phyloP scores from a whole-genome alignment of 1,140 invertebrate species.

The Drosophila kohkoa region DNA sequence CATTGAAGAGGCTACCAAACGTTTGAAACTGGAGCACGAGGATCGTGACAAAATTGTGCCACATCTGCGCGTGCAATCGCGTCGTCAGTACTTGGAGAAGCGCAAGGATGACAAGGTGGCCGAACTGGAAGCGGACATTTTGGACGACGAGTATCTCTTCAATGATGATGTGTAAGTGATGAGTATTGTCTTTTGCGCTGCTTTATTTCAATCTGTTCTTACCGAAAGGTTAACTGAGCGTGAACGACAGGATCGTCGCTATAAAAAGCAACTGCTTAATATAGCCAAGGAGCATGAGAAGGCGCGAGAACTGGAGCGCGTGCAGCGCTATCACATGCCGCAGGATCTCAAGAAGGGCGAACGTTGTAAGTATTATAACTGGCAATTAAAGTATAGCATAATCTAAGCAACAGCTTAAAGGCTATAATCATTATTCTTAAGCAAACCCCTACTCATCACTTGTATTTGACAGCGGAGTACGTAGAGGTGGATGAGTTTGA shows the following conservation, averaged over 20 bases:
- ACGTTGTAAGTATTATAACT: conserved; percentile 84
- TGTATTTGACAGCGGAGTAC: conserved; percentile 86
- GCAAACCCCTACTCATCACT: neutral
- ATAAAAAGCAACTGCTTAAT: conserved; percentile 95
- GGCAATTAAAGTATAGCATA: too few species aligned
- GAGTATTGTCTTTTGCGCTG: neutral
- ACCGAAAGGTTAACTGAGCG: conserved; percentile 90
- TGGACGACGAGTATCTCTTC: conserved; percentile 98
- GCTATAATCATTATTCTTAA: too few species aligned
- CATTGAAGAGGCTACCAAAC: conserved; percentile 95
- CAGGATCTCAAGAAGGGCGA: conserved; percentile 89
- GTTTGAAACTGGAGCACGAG: conserved; percentile 93
- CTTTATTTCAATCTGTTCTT: neutral
- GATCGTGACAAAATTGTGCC: conserved; percentile 94
- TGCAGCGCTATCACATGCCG: conserved; percentile 97
- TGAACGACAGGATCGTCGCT: conserved; percentile 93
- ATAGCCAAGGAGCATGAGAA: conserved; percentile 98
- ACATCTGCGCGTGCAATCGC: conserved; percentile 94
- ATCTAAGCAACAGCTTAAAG: too few species aligned
- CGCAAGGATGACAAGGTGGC: conserved; percentile 97
- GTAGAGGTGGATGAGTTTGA: conserved; percentile 95
- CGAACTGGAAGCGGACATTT: conserved; percentile 97
- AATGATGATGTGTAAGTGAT: conserved; percentile 91
- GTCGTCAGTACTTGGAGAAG: conserved; percentile 97
- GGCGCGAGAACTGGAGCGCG: conserved; percentile 95